A percentile compares a stretch with the other conserved stretches of the same genome.
Evolutionary conservation across 2,797 vertebrate genomes (phyloP).

Genomic region (Sebastes miniatus): DNA sequence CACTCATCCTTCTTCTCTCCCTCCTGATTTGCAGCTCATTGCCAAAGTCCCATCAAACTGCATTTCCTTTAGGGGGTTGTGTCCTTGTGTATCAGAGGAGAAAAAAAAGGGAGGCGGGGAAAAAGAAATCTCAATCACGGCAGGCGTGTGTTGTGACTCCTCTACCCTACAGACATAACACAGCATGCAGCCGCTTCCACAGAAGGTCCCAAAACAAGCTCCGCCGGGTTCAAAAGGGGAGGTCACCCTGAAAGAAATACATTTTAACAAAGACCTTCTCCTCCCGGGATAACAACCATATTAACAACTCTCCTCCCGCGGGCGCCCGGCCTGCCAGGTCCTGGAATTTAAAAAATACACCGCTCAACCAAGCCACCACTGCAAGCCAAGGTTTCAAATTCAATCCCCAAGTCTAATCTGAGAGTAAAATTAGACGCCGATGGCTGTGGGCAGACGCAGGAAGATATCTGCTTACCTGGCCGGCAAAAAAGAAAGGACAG

Average conservation of each 20-base stretch:
- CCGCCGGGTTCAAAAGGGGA: conserved; percentile 27
- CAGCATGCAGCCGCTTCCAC: conserved; percentile 26
- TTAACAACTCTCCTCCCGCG: conserved; percentile 30
- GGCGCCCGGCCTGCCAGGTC: neutral
- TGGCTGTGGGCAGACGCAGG: neutral
- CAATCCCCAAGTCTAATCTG: conserved; percentile 30
- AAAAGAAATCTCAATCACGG: conserved; percentile 29
- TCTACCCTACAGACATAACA: conserved; percentile 46
- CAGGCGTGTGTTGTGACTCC: conserved; percentile 35
- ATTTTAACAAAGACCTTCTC: conserved; percentile 26
- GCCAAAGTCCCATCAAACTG: conserved; percentile 19
- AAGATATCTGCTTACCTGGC: neutral
- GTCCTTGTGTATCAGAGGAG: conserved; percentile 28
- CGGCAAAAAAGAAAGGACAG: neutral
- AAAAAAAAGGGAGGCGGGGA: neutral
- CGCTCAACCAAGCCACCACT: neutral
- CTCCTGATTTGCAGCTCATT: conserved; percentile 1
- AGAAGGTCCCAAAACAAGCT: conserved; percentile 35
- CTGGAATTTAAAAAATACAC: neutral
- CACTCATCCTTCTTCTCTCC: neutral
- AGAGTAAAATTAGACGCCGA: conserved; percentile 46
- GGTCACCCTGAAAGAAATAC: conserved; percentile 48
- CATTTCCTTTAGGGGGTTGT: conserved; percentile 27
- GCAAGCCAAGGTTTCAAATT: conserved; percentile 23
- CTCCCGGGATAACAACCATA: conserved; percentile 41